A percentile compares a stretch with the other conserved stretches of the same genome.
Conservation (phyloP, 1,140 invertebrate genomes). For the Zaprionus camerounensis region DNA sequence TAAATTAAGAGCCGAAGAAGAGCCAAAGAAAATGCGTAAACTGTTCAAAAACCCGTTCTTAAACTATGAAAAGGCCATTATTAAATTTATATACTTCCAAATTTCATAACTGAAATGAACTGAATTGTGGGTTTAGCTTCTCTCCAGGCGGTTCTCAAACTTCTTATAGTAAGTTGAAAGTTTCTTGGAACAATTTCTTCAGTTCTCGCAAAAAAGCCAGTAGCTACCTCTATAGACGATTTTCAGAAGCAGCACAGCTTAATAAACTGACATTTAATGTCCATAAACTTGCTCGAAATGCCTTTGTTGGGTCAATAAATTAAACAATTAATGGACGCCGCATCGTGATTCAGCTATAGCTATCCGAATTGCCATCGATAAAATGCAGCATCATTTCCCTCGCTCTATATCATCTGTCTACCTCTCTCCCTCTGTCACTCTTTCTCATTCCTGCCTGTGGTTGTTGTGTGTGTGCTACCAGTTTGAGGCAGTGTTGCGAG, state of each 20-base stretch:
- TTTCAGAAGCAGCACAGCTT: constrained; percentile 37
- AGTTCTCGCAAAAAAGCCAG: too few species aligned
- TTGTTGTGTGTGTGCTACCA: background rate
- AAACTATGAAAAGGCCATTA: background rate
- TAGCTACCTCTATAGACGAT: background rate
- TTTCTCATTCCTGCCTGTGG: background rate
- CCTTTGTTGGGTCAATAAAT: constrained; percentile 62
- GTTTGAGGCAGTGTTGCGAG: background rate
- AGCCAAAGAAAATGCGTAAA: too few species aligned
- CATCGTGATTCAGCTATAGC: constrained; percentile 19
- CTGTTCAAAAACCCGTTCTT: too few species aligned
- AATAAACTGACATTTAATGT: constrained; percentile 28
- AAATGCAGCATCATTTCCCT: constrained; percentile 60
- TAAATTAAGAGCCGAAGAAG: too few species aligned
- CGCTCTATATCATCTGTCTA: background rate
- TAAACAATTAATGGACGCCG: constrained; percentile 67
- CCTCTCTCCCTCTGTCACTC: background rate
- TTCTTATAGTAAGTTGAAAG: background rate
- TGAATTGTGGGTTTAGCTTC: background rate
- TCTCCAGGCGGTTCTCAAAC: background rate
- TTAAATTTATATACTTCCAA: background rate
- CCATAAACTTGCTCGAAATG: constrained; percentile 53
- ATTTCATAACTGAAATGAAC: background rate
- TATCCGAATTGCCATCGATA: constrained; percentile 48
- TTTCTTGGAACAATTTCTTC: background rate